phyloP scores from a whole-genome alignment of 2,113 vertebrate genomes.

The Rafetus swinhoei region DNA sequence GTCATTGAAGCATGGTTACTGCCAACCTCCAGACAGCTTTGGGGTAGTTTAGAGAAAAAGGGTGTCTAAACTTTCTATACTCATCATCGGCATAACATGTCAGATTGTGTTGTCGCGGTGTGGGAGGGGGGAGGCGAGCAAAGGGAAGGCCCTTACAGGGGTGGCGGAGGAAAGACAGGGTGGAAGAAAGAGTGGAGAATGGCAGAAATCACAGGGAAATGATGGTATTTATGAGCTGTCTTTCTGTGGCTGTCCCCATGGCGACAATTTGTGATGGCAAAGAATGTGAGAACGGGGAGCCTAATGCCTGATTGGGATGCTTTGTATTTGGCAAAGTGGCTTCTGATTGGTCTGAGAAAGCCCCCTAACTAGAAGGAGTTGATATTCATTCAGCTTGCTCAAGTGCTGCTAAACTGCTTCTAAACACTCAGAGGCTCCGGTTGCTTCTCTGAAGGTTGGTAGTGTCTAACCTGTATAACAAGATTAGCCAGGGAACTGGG shows the following conservation, averaged over 20 bases:
- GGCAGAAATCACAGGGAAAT: slow-evolving; percentile 78
- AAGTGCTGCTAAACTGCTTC: slow-evolving; percentile 84
- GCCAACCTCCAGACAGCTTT: slow-evolving; percentile 72
- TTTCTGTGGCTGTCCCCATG: slow-evolving; percentile 93
- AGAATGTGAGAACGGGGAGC: slow-evolving; percentile 96
- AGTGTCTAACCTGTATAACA: slow-evolving; percentile 79
- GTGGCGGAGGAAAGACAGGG: background rate
- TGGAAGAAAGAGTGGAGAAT: slow-evolving; percentile 61
- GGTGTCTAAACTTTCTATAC: slow-evolving; percentile 69
- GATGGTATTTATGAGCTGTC: slow-evolving; percentile 86
- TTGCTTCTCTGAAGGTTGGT: slow-evolving; percentile 74
- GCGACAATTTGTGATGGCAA: slow-evolving; percentile 96
- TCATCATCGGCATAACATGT: slow-evolving; percentile 63
- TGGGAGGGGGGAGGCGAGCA: slow-evolving; percentile 11
- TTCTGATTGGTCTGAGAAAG: slow-evolving; percentile 98
- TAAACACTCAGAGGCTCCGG: slow-evolving; percentile 66
- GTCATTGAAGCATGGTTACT: slow-evolving; percentile 79
- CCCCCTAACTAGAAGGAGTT: slow-evolving; percentile 93
- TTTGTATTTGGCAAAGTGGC: slow-evolving; percentile 96
- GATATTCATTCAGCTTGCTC: slow-evolving; percentile 98
- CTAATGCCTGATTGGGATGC: slow-evolving; percentile 92
- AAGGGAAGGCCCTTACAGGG: background rate
- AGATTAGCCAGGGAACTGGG: slow-evolving; percentile 70
- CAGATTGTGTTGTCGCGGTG: slow-evolving; percentile 17
- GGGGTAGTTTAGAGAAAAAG: slow-evolving; percentile 56